These are phyloP conservation scores for Dynastes maya DNA, from an alignment of 2,888 invertebrate genomes.

Conservation along the genomic window DNA sequence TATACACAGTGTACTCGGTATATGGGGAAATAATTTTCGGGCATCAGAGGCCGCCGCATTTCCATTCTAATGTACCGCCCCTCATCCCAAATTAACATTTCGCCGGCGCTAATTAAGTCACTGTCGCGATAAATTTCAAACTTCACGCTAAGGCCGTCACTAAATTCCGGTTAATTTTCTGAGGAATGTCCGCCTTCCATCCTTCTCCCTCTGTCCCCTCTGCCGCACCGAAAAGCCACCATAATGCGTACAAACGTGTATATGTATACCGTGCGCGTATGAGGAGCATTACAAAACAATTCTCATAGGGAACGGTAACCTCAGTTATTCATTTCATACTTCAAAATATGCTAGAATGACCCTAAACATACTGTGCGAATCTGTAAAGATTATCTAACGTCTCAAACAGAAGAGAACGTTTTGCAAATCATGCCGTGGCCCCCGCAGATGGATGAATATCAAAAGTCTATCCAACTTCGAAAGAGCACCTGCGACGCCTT, in stretches of 20 bases:
- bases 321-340: no score
- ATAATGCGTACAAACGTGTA: not conserved
- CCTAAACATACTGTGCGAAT: no score
- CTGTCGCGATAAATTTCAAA: constrained; percentile 39
- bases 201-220: not conserved
- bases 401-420: no score
- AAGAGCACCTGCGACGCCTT: no score
- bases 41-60: constrained; percentile 1
- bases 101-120: constrained; percentile 37
- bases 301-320: no score
- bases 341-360: no score
- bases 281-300: no score
- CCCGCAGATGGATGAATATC: no score
- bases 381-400: no score
- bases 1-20: not conserved
- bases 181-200: constrained; percentile 28
- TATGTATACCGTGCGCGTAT: no score
- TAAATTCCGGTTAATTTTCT: constrained; percentile 39
- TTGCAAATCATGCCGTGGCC: no score
- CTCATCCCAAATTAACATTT: constrained; percentile 23
- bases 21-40: not conserved
- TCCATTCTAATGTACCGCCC: not conserved
- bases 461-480: no score
- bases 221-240: not conserved
- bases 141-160: constrained; percentile 31